Conservation (phyloP, 1,140 invertebrate species). For the Drosophila fuyamai region DNA sequence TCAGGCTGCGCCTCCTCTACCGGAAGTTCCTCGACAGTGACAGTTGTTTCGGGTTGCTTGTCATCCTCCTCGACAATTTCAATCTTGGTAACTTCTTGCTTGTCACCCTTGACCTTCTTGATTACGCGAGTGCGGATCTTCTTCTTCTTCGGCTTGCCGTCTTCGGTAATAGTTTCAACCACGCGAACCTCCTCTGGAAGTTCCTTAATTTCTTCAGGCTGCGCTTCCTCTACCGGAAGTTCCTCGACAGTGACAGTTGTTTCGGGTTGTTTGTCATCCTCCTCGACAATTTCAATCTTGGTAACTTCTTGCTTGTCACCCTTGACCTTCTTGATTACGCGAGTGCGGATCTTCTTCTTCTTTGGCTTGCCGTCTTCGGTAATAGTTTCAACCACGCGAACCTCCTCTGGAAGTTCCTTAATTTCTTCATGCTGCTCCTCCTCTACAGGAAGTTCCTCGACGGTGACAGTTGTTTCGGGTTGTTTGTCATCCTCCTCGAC, state of each 20-base stretch:
- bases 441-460: background rate
- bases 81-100: slow-evolving; percentile 3
- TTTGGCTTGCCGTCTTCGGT: slow-evolving; percentile 1
- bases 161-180: background rate
- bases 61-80: slow-evolving; percentile 4
- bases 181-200: slow-evolving; percentile 4
- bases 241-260: slow-evolving; percentile 2
- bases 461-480: slow-evolving; percentile 1
- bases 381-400: slow-evolving; percentile 1
- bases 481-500: slow-evolving; percentile 2
- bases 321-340: slow-evolving; percentile 3
- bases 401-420: slow-evolving; percentile 1
- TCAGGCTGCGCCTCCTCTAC: background rate
- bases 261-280: background rate
- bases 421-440: background rate
- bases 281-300: slow-evolving; percentile 3
- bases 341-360: slow-evolving; percentile 7
- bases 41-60: slow-evolving; percentile 2
- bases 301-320: slow-evolving; percentile 4
- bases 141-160: slow-evolving; percentile 4
- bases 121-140: slow-evolving; percentile 2
- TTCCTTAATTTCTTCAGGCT: background rate
- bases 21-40: background rate
- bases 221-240: background rate
- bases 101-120: slow-evolving; percentile 7